Percentiles rank a stretch among this genome's conserved stretches.
Conservation (phyloP, 2,113 vertebrate species). For the Quiscalus mexicanus region DNA sequence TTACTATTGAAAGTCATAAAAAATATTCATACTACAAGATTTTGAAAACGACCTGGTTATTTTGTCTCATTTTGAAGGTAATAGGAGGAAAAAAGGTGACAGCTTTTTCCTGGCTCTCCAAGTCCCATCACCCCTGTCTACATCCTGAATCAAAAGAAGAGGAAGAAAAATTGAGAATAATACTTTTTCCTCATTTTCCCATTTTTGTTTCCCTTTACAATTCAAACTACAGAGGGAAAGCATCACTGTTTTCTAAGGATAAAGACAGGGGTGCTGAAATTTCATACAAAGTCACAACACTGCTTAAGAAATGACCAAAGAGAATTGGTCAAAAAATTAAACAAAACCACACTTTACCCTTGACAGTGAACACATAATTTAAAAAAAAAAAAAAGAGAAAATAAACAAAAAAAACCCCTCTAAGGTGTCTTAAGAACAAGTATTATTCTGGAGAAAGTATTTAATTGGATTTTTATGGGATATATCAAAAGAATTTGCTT, state of each 20-base stretch:
- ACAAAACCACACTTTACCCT: background rate
- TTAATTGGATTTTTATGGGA: background rate
- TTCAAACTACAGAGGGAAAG: background rate
- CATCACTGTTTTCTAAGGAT: background rate
- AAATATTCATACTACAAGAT: background rate
- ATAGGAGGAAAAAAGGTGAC: background rate
- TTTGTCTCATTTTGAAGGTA: background rate
- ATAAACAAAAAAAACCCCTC: background rate
- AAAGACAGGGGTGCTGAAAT: background rate
- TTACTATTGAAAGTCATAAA: background rate
- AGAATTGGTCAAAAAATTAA: background rate
- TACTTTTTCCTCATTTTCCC: background rate
- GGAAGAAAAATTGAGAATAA: background rate
- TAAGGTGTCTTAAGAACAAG: background rate
- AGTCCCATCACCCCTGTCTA: fast-evolving
- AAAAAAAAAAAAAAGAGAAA: background rate
- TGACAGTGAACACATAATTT: background rate
- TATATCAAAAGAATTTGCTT: background rate
- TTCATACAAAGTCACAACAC: background rate
- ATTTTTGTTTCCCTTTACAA: background rate
- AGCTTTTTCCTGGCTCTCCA: background rate
- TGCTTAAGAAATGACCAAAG: background rate
- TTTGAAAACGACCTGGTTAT: background rate
- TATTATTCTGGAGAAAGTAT: background rate
- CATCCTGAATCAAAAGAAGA: background rate